Conservation (phyloP, 2,797 vertebrate species). For the Mormyrus hasselquistii region DNA sequence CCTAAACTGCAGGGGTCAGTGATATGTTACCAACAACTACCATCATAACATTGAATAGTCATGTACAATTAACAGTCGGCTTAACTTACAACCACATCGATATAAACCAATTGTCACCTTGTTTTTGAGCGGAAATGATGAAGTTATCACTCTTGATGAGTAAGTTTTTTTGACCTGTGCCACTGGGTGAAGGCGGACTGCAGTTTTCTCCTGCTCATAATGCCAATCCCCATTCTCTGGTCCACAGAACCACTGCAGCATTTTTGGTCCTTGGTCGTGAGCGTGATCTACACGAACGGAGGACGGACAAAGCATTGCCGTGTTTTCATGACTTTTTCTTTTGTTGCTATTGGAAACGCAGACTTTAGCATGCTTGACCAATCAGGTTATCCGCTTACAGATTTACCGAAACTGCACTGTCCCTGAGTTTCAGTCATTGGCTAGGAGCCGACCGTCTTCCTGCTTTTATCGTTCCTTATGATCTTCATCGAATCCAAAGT, state of each 20-base stretch:
- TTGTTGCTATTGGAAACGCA: neutral
- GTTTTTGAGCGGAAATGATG: neutral
- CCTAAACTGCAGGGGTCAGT: neutral
- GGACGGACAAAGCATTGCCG: neutral
- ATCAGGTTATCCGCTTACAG: neutral
- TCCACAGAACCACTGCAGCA: neutral
- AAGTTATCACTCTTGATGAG: neutral
- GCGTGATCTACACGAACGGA: neutral
- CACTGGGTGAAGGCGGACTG: neutral
- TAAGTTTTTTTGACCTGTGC: neutral
- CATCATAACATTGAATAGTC: neutral
- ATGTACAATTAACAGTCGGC: neutral
- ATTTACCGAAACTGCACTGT: neutral
- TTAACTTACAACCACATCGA: neutral
- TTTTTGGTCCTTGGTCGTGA: neutral
- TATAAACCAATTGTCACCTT: neutral
- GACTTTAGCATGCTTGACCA: neutral
- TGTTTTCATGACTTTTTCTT: neutral
- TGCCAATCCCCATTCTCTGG: neutral
- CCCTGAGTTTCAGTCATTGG: neutral
- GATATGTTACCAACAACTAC: neutral
- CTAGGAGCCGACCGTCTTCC: neutral
- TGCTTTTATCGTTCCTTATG: neutral
- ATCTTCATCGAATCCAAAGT: neutral
- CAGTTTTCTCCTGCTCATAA: neutral